Percentiles rank a stretch among this genome's conserved stretches.
Evolutionary conservation across 1,140 invertebrate genomes (phyloP).

Genomic region (Drosophila takahashii): DNA sequence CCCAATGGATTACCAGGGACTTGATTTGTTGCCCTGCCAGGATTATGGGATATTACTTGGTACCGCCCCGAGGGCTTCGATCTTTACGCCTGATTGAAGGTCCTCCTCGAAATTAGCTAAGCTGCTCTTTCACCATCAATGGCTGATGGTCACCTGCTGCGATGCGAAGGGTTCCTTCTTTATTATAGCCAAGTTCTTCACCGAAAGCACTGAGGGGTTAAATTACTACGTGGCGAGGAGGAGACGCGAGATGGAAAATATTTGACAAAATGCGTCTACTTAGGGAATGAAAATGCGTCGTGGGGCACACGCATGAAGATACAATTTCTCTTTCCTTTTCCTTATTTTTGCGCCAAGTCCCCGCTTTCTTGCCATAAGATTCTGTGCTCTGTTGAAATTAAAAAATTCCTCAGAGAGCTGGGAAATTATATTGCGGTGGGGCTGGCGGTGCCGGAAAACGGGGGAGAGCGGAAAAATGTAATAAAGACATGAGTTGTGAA

Average conservation of each 20-base stretch:
- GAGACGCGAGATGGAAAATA: conserved; percentile 51
- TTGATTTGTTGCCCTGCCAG: conserved; percentile 25
- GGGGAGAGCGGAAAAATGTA: conserved; percentile 55
- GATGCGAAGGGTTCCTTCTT: conserved; percentile 23
- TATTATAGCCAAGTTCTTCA: conserved; percentile 29
- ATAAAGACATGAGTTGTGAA: conserved; percentile 78
- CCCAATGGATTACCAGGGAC: conserved; percentile 9
- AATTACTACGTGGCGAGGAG: conserved; percentile 54
- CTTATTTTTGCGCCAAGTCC: neutral
- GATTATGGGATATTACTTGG: conserved; percentile 27
- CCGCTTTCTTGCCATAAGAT: conserved; percentile 41
- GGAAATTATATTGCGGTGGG: conserved; percentile 68
- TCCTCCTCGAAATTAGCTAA: conserved; percentile 35
- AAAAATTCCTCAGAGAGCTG: conserved; percentile 68
- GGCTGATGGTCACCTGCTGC: conserved; percentile 33
- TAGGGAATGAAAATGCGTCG: conserved; percentile 44
- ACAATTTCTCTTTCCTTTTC: conserved; percentile 28
- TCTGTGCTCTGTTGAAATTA: conserved; percentile 71
- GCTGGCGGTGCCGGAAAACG: conserved; percentile 18
- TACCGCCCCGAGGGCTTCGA: conserved; percentile 4
- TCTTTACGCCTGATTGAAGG: conserved; percentile 27
- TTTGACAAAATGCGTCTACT: conserved; percentile 64
- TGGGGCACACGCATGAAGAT: conserved; percentile 59
- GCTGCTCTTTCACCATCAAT: conserved; percentile 14
- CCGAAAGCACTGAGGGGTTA: conserved; percentile 58